Conservation (phyloP, 2,888 invertebrate species). For the Pseudanteris insignis region DNA sequence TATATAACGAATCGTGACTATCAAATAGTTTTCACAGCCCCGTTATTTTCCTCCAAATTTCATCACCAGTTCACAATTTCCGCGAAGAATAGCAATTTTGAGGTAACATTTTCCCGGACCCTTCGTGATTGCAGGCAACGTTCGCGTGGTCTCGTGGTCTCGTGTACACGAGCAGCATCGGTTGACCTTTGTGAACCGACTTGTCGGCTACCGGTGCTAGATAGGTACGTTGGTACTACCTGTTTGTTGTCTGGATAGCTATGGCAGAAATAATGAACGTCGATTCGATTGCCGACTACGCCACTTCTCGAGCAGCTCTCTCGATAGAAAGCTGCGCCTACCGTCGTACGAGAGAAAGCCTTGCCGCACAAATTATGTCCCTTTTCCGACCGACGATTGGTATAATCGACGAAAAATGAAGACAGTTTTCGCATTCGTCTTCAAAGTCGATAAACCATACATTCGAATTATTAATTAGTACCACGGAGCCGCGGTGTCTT, state of each 20-base stretch:
- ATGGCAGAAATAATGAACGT: constrained; percentile 48
- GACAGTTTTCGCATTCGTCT: constrained; percentile 4
- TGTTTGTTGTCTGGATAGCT: constrained; percentile 28
- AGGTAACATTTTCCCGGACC: too few relatives aligned
- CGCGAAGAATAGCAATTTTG: too few relatives aligned
- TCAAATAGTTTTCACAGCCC: too few relatives aligned
- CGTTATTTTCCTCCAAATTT: too few relatives aligned
- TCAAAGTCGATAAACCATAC: constrained; percentile 1
- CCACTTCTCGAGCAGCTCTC: constrained; percentile 26
- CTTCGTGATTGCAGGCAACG: constrained; percentile 30
- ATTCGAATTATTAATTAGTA: constrained; percentile 13
- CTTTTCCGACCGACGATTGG: constrained; percentile 18
- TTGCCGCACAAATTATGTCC: constrained; percentile 30
- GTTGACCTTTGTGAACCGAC: constrained; percentile 39
- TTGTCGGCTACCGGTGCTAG: constrained; percentile 34
- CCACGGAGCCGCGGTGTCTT: too few relatives aligned
- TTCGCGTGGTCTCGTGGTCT: background rate
- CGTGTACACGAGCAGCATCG: constrained; percentile 25
- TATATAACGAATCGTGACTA: too few relatives aligned
- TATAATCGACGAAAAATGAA: constrained; percentile 14
- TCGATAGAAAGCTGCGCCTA: constrained; percentile 45
- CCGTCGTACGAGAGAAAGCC: constrained; percentile 39
- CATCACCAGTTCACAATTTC: too few relatives aligned
- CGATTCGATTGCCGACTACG: constrained; percentile 42
- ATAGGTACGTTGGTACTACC: constrained; percentile 24